Percentiles rank a stretch among this genome's conserved stretches.
These are phyloP conservation scores for Melanotaenia parkinsoni DNA, from an alignment of 2,797 vertebrate species.

Conservation along the genomic window DNA sequence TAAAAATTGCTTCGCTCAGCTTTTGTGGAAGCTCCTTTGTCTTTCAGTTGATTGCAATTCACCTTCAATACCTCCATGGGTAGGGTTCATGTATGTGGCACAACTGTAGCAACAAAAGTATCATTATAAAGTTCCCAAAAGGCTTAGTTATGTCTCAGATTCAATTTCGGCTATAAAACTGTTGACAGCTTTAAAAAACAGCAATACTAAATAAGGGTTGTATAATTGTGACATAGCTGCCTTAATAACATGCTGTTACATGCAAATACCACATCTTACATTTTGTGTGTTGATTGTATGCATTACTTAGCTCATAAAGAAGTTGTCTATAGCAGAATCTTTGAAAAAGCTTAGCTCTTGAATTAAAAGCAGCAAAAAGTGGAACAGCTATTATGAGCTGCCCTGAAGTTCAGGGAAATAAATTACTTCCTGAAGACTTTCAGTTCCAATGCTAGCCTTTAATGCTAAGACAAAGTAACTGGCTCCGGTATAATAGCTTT, in stretches of 20 bases:
- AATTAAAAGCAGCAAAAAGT: not conserved
- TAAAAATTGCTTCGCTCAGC: slow-evolving; percentile 1
- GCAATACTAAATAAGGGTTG: not conserved
- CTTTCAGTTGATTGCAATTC: not conserved
- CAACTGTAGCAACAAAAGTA: slow-evolving; percentile 9
- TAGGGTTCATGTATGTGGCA: not conserved
- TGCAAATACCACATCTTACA: not conserved
- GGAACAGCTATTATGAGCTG: not conserved
- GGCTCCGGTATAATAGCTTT: not conserved
- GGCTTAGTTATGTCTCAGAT: slow-evolving; percentile 8
- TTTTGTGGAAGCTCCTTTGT: slow-evolving; percentile 3
- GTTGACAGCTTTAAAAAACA: not conserved
- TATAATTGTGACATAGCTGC: not conserved
- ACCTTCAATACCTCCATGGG: not conserved
- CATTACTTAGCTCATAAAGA: not conserved
- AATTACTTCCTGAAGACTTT: not conserved
- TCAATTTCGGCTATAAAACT: not conserved
- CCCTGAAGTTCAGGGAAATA: not conserved
- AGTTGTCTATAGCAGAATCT: not conserved
- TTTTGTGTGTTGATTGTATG: not conserved
- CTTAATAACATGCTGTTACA: not conserved
- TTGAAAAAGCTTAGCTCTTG: not conserved
- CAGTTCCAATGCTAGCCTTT: not conserved
- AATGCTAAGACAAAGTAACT: not conserved
- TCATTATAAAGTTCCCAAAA: slow-evolving; percentile 7